A percentile compares a stretch with the other conserved stretches of the same genome.
Evolutionary conservation across 2,888 invertebrate genomes (phyloP).

Genomic region (Sarcophaga carnaria): DNA sequence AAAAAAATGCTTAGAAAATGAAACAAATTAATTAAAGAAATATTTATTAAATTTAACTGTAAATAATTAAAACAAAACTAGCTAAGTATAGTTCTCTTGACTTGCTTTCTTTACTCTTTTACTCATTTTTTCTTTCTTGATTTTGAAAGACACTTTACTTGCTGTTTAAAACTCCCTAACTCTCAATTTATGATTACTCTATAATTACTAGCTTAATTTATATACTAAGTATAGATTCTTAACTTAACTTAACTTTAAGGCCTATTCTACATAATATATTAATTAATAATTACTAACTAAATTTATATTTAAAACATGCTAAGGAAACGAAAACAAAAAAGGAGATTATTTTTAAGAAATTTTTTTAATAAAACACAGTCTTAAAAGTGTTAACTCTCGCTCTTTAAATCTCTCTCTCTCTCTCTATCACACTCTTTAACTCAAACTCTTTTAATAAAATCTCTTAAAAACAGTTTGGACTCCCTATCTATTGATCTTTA

Average conservation of each 20-base stretch:
- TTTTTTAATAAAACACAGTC: conserved; percentile 53
- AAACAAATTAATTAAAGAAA: conserved; percentile 37
- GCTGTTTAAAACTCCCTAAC: neutral
- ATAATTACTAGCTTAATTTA: neutral
- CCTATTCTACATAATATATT: neutral
- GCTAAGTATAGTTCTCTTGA: neutral
- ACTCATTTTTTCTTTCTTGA: neutral
- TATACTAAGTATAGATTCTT: conserved; percentile 14
- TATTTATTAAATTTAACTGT: conserved; percentile 8
- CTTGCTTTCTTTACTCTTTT: neutral
- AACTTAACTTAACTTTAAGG: conserved; percentile 23
- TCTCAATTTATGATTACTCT: neutral
- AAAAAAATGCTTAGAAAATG: neutral
- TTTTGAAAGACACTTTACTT: neutral
- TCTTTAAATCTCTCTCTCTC: conserved; percentile 24
- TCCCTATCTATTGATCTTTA: conserved; percentile 56
- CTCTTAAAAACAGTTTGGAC: conserved; percentile 56
- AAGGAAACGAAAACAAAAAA: conserved; percentile 17
- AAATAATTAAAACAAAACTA: conserved; percentile 16
- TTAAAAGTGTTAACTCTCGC: conserved; percentile 63
- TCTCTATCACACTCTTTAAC: conserved; percentile 1
- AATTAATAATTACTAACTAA: conserved; percentile 34
- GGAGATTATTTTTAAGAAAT: neutral
- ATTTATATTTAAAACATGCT: conserved; percentile 49
- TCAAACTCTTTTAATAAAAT: neutral